Percentiles rank a stretch among this genome's conserved stretches.
Evolutionary conservation across 2,113 vertebrate species (phyloP).

Genomic region (Rhinolophus sinicus): DNA sequence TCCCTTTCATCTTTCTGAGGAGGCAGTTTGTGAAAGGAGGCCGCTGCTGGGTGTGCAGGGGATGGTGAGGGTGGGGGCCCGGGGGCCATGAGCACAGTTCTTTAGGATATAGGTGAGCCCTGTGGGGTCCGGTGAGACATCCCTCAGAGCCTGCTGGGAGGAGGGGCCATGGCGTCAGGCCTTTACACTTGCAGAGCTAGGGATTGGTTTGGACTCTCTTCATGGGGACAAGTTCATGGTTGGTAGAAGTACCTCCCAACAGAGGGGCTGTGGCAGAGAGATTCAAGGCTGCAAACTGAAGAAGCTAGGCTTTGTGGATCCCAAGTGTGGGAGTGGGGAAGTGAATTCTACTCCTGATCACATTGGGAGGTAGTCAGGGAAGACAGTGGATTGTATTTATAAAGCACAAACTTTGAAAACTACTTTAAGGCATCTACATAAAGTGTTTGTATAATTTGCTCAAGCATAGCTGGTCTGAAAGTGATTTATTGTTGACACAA

Average conservation of each 20-base stretch:
- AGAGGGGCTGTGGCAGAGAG: not conserved
- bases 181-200: not conserved
- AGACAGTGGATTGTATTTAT: not conserved
- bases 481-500: not conserved
- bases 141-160: not conserved
- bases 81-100: not conserved
- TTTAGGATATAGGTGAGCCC: not conserved
- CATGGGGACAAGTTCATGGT: rapidly evolving
- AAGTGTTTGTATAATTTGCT: not conserved
- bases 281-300: not conserved
- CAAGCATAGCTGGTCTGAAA: not conserved
- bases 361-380: not conserved
- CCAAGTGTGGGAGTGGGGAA: not conserved
- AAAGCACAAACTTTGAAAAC: not conserved
- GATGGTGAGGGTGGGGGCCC: rapidly evolving
- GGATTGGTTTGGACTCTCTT: not conserved
- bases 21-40: constrained; percentile 33
- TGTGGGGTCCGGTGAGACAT: rapidly evolving
- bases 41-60: not conserved
- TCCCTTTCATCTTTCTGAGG: constrained; percentile 35
- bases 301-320: not conserved
- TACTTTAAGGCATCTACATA: constrained; percentile 7
- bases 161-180: not conserved
- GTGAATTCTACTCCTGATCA: not conserved
- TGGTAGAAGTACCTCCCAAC: not conserved